Base-by-base conservation (phyloP, 2,113 vertebrate species). In the Ceyx cyanopectus region DNA sequence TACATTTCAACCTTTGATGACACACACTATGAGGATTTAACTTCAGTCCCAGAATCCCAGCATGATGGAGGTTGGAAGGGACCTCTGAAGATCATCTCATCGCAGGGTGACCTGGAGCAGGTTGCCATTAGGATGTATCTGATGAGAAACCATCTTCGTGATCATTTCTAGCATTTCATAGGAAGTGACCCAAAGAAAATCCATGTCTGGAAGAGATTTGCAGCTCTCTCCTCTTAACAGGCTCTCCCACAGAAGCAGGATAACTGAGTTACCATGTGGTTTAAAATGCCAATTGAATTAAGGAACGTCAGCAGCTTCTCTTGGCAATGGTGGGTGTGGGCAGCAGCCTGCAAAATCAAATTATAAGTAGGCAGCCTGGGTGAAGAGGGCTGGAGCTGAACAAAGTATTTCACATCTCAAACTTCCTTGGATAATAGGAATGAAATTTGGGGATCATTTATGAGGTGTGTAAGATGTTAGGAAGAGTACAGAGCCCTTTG, bases 121-220 rank as follows among this genome's bases (percentile, higher is more conserved):
- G 26, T 13, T 63, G 40, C 53, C 16, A 6, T 63, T 74, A 34
- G 46, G 54, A 80, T 57, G 24, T 69, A 70, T 89, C 27, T 54
- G 30, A 45, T 1, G 0, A 79, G 62, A 84, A 51, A 18, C 5
- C 48, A 27, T 51, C 26, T 48, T 56, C 9, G 1, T 2, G 3
- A 48, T 73, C 2, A 3, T 89, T 85, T 77, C 79, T 48, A 62
- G 46, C 13, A 2, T 82, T 80, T 76, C 11, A 0, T 19, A 30
- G 79, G 76, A 70, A 50, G 34, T 2, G 10, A 87, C 85, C 75
- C 79, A 87, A 87, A 85, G 56, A 73, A 91, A 93, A 84, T 8
- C n/a, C 21, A 34, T 2, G 1, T 46, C 66, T 84, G 78, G 81
- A 68, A 61, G 83, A 88, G 69, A 40, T 95, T 30, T 84, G 41